phyloP scores from a whole-genome alignment of 2,797 vertebrate species.

The Bucorvus abyssinicus region DNA sequence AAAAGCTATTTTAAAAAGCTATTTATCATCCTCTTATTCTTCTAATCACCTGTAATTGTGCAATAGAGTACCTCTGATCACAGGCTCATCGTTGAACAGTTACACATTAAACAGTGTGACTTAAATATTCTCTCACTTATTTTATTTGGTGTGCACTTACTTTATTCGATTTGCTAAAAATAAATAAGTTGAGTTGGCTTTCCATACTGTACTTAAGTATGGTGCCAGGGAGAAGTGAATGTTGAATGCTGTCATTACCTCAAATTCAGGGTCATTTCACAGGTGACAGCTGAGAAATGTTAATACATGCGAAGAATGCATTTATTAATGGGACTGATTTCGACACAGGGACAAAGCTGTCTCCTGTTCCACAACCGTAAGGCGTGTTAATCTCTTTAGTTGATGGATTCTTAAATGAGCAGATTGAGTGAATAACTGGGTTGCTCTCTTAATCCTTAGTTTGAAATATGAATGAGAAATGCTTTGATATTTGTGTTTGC shows the following conservation, averaged over 20 bases:
- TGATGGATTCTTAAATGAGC: constrained; percentile 72
- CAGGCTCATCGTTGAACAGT: background rate
- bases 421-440: constrained; percentile 74
- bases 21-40: background rate
- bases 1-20: too few species aligned
- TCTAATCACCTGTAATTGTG: constrained; percentile 18
- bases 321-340: constrained; percentile 66
- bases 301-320: constrained; percentile 59
- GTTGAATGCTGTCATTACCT: constrained; percentile 44
- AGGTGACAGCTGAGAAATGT: constrained; percentile 63
- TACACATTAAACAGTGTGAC: constrained; percentile 25
- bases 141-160: constrained; percentile 48
- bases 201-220: background rate
- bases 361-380: constrained; percentile 67
- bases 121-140: constrained; percentile 42
- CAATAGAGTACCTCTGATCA: constrained; percentile 5
- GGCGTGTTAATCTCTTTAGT: constrained; percentile 69
- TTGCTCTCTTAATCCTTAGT: constrained; percentile 70
- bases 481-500: constrained; percentile 69
- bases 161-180: constrained; percentile 56
- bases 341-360: constrained; percentile 57
- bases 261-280: constrained; percentile 38
- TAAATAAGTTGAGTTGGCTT: constrained; percentile 7
- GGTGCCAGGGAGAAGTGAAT: background rate
- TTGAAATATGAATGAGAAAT: constrained; percentile 72